These are phyloP conservation scores for Autographa gamma DNA, from an alignment of 2,888 invertebrate species.

Conservation along the genomic window DNA sequence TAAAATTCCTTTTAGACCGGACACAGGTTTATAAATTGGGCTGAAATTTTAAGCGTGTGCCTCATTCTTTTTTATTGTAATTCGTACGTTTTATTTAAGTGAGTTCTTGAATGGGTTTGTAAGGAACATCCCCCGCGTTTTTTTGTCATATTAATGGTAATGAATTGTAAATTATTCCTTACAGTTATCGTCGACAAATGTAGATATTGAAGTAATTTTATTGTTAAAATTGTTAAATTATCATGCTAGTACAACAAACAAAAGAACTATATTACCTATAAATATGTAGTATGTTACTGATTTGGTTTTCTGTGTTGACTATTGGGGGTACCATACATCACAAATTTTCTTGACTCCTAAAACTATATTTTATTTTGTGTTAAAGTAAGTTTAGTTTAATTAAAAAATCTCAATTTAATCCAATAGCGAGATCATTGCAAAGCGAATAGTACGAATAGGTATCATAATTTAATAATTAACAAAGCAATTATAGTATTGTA, in stretches of 20 bases:
- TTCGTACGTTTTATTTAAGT: conserved; percentile 66
- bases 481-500: neutral
- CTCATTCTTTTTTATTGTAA: conserved; percentile 60
- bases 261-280: too few species aligned
- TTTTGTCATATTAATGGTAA: conserved; percentile 28
- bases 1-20: conserved; percentile 77
- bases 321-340: too few species aligned
- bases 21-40: conserved; percentile 68
- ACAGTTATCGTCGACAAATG: neutral
- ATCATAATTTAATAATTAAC: conserved; percentile 12
- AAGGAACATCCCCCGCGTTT: conserved; percentile 19
- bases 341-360: too few species aligned
- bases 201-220: too few species aligned
- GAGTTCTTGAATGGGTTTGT: conserved; percentile 34
- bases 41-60: conserved; percentile 62
- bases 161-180: neutral
- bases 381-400: too few species aligned
- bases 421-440: too few species aligned
- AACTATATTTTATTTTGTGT: too few species aligned
- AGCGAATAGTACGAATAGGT: neutral
- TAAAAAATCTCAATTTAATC: neutral
- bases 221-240: too few species aligned
- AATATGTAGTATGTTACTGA: too few species aligned
- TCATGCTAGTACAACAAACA: too few species aligned
- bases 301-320: too few species aligned